Evolutionary conservation across 2,888 invertebrate species (phyloP).

Genomic region (Chymomyza caudatula): DNA sequence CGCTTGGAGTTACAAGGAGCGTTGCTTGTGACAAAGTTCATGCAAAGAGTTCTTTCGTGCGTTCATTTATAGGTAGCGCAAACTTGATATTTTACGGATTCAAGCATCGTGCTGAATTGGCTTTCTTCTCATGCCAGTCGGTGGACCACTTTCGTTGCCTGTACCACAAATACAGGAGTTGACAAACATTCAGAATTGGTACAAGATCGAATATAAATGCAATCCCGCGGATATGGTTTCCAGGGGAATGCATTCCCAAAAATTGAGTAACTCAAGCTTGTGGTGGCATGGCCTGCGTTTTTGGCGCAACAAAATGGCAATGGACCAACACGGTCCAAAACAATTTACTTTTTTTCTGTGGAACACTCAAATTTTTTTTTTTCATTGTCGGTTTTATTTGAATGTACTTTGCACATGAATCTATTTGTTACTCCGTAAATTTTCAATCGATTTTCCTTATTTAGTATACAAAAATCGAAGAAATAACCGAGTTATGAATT

Average conservation of each 20-base stretch:
- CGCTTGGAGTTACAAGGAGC: conserved; percentile 27
- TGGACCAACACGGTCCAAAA: no score
- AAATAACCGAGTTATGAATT: no score
- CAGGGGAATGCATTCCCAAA: conserved; percentile 8
- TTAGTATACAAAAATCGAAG: no score
- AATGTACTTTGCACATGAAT: no score
- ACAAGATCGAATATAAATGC: conserved; percentile 8
- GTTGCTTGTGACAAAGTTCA: conserved; percentile 19
- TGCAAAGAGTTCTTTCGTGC: conserved; percentile 13
- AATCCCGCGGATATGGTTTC: conserved; percentile 29
- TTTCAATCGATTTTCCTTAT: no score
- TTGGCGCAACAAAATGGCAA: no score
- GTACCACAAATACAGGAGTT: conserved; percentile 24
- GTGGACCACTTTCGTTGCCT: conserved; percentile 27
- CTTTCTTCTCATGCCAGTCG: conserved; percentile 16
- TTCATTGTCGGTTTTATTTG: no score
- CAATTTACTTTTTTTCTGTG: no score
- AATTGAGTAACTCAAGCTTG: conserved; percentile 4
- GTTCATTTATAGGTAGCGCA: not conserved
- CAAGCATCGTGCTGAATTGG: conserved; percentile 22
- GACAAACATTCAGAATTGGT: conserved; percentile 14
- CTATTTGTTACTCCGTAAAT: no score
- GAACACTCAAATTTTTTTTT: no score
- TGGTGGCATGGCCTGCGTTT: no score
- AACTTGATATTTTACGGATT: conserved; percentile 28